Evolutionary conservation across 2,113 vertebrate species (phyloP).

Genomic region (Toxotes chatareus): DNA sequence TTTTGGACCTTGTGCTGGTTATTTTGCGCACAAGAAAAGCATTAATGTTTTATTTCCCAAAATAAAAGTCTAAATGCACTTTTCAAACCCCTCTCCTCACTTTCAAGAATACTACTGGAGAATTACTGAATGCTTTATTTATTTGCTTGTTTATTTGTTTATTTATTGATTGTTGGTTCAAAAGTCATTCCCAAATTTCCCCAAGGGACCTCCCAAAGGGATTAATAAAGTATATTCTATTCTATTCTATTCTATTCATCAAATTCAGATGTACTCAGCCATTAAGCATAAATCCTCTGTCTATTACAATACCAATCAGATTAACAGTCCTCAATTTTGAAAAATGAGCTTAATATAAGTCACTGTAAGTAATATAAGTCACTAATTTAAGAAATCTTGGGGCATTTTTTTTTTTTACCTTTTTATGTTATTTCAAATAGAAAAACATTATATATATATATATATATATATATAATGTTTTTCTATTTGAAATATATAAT

Average conservation of each 20-base stretch:
- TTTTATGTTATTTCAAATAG: not conserved
- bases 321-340: no score
- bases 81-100: not conserved
- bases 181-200: no score
- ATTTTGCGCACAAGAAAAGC: not conserved
- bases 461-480: not conserved
- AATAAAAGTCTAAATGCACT: not conserved
- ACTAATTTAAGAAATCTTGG: not conserved
- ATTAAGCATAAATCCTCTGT: no score
- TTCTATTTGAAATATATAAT: no score
- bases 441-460: not conserved
- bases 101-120: not conserved
- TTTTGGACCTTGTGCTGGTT: conserved; percentile 1
- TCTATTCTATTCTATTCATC: no score
- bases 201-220: no score
- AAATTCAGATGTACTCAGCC: no score
- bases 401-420: no score
- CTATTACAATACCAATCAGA: no score
- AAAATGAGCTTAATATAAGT: no score
- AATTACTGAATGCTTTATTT: not conserved
- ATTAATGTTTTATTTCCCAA: not conserved
- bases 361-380: not conserved
- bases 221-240: no score
- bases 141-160: not conserved
- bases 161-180: not conserved